A percentile compares a stretch with the other conserved stretches of the same genome.
phyloP scores from a whole-genome alignment of 2,888 invertebrate genomes.

The Notodonta ziczac region DNA sequence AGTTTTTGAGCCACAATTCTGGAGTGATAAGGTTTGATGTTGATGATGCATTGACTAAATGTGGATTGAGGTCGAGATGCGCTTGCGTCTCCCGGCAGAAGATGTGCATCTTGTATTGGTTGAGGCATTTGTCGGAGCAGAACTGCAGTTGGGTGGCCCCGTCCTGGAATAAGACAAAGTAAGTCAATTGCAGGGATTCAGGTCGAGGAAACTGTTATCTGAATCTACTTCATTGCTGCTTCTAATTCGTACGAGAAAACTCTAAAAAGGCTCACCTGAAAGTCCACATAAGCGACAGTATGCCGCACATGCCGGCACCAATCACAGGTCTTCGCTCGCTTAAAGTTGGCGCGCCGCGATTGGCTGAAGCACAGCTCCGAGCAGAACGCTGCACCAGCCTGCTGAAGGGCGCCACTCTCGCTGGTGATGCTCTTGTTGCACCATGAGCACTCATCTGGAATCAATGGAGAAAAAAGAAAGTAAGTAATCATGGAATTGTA shows the following conservation, averaged over 20 bases:
- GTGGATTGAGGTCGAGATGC: conserved; percentile 93
- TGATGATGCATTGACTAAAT: conserved; percentile 83
- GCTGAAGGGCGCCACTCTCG: conserved; percentile 79
- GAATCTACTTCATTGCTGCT: too few species aligned
- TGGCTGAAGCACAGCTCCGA: conserved; percentile 96
- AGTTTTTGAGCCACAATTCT: conserved; percentile 95
- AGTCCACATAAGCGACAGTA: conserved; percentile 96
- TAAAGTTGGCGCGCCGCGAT: conserved; percentile 94
- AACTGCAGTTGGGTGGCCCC: conserved; percentile 96
- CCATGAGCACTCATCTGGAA: conserved; percentile 89
- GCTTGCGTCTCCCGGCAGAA: conserved; percentile 97
- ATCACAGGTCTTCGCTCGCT: conserved; percentile 95
- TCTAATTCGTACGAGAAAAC: too few species aligned
- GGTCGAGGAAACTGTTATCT: too few species aligned
- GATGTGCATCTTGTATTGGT: conserved; percentile 98
- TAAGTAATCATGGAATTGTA: too few species aligned
- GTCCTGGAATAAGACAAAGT: conserved; percentile 84
- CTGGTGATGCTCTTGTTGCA: conserved; percentile 87
- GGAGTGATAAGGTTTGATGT: conserved; percentile 91
- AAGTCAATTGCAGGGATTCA: neutral
- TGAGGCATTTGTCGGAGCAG: conserved; percentile 96
- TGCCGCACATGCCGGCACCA: conserved; percentile 96
- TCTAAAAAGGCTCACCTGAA: conserved; percentile 83
- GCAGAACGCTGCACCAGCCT: conserved; percentile 87
- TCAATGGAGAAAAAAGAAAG: neutral